Evolutionary conservation across 2,888 invertebrate species (phyloP).

Genomic region (Pollenia amentaria): DNA sequence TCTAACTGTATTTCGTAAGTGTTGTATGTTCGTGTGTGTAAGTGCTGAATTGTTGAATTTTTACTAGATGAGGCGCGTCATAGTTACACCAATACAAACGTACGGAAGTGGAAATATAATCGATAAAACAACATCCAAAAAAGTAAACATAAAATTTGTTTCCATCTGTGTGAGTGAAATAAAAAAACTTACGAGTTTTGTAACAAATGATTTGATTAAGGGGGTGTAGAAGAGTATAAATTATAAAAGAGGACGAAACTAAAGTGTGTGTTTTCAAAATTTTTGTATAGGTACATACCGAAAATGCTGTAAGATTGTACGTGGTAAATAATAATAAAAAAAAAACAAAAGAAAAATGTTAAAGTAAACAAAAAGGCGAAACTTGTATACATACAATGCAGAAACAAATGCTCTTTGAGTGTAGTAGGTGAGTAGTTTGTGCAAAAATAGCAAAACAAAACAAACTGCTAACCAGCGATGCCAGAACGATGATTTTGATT

Average conservation of each 20-base stretch:
- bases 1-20: neutral
- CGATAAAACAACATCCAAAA: constrained; percentile 62
- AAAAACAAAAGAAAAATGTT: constrained; percentile 33
- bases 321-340: constrained; percentile 40
- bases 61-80: constrained; percentile 74
- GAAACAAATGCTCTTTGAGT: constrained; percentile 15
- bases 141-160: constrained; percentile 45
- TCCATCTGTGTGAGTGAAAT: constrained; percentile 22
- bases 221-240: constrained; percentile 51
- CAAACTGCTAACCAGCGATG: constrained; percentile 42
- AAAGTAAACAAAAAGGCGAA: constrained; percentile 60
- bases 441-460: constrained; percentile 67
- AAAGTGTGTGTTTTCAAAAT: constrained; percentile 6
- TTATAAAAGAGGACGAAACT: neutral
- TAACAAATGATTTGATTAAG: constrained; percentile 17
- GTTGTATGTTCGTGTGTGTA: constrained; percentile 16
- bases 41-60: constrained; percentile 46
- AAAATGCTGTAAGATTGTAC: constrained; percentile 66
- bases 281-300: constrained; percentile 36
- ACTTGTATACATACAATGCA: constrained; percentile 24
- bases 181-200: constrained; percentile 24
- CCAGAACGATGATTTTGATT: neutral
- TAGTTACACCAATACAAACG: constrained; percentile 72
- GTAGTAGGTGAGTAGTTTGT: neutral
- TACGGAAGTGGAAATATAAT: constrained; percentile 69